A percentile compares a stretch with the other conserved stretches of the same genome.
Conservation (phyloP, 2,113 vertebrate species). For the Picathartes gymnocephalus region DNA sequence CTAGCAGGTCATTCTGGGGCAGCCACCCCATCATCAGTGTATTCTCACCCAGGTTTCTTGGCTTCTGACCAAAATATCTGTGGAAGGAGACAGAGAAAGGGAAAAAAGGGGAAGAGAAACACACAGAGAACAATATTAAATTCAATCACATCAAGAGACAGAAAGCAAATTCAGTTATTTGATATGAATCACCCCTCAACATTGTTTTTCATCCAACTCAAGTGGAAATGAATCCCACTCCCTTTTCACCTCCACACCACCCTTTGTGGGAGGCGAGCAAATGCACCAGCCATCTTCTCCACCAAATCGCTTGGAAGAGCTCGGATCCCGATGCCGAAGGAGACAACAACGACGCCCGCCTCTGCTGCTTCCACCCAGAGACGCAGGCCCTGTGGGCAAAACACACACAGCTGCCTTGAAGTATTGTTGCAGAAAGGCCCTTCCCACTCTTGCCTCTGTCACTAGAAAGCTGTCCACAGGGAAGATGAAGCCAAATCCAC, state of each 20-base stretch:
- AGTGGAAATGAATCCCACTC: neutral
- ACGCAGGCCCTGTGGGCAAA: conserved; percentile 44
- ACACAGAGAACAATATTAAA: neutral
- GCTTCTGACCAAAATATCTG: conserved; percentile 64
- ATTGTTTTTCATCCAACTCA: neutral
- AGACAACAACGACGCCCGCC: conserved; percentile 55
- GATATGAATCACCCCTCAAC: neutral
- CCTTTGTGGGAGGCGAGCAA: conserved; percentile 50
- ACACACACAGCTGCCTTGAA: neutral
- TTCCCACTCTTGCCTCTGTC: neutral
- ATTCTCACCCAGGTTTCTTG: conserved; percentile 55
- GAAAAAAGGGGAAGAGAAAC: neutral
- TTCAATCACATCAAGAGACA: neutral
- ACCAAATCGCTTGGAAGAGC: conserved; percentile 19
- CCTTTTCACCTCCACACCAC: conserved; percentile 63
- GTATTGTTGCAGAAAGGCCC: neutral
- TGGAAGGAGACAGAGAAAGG: neutral
- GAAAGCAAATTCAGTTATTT: neutral
- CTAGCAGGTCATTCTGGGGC: conserved; percentile 63
- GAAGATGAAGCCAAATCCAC: neutral
- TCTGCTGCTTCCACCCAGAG: conserved; percentile 64
- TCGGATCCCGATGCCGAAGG: conserved; percentile 62
- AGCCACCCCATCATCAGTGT: conserved; percentile 59
- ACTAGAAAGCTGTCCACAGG: neutral
- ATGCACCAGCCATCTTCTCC: conserved; percentile 57